Percentiles rank a stretch among this genome's conserved stretches.
Evolutionary conservation across 1,140 invertebrate species (phyloP).

Genomic region (Theocolax elegans): DNA sequence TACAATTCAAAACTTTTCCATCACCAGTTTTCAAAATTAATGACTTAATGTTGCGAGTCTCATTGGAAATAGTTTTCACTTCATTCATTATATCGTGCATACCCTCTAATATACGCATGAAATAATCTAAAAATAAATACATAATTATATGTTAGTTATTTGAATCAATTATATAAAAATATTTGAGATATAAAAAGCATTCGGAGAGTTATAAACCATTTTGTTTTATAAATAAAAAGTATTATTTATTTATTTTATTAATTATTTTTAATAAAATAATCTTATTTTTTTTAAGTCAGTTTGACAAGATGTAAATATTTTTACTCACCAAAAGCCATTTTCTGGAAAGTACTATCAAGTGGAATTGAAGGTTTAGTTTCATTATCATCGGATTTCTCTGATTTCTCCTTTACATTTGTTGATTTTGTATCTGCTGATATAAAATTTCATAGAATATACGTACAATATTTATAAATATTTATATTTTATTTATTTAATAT

Average conservation of each 20-base stretch:
- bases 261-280: no score
- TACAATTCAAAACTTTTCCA: conserved; percentile 4
- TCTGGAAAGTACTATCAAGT: neutral
- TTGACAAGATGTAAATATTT: neutral
- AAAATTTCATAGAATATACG: neutral
- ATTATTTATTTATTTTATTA: no score
- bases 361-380: neutral
- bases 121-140: neutral
- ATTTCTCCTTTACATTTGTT: no score
- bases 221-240: no score
- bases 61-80: neutral
- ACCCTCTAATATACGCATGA: neutral
- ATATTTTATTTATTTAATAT: no score
- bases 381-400: no score
- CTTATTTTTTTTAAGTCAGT: no score
- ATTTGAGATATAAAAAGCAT: neutral
- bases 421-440: neutral
- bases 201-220: no score
- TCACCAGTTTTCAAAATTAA: neutral
- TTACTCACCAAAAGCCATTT: neutral
- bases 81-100: neutral
- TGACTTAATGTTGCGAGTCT: neutral
- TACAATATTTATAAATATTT: no score
- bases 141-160: neutral
- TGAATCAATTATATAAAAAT: neutral